Conservation (phyloP, 2,888 invertebrate genomes). For the Parochlus steinenii region DNA sequence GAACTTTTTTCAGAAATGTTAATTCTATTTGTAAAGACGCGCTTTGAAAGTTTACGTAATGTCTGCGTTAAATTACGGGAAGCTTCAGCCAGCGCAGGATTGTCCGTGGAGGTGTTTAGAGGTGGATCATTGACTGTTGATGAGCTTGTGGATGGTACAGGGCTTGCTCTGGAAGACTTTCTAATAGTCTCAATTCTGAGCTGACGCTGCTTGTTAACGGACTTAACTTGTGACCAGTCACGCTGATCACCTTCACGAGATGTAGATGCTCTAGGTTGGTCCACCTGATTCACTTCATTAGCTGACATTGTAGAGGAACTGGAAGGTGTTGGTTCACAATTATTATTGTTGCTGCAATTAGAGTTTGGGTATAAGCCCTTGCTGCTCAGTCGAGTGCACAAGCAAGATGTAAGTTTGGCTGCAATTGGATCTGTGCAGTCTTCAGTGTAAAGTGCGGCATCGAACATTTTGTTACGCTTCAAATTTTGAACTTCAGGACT, state of each 20-base stretch:
- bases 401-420: slow-evolving; percentile 31
- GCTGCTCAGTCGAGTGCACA: slow-evolving; percentile 26
- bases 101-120: slow-evolving; percentile 34
- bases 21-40: slow-evolving; percentile 60
- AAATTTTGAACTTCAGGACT: slow-evolving; percentile 25
- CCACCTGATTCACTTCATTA: slow-evolving; percentile 5
- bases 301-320: too few species aligned
- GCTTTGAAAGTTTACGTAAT: slow-evolving; percentile 73
- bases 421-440: slow-evolving; percentile 29
- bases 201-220: slow-evolving; percentile 16
- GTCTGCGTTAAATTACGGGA: slow-evolving; percentile 85
- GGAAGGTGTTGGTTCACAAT: slow-evolving; percentile 22
- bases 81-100: slow-evolving; percentile 70
- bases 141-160: not conserved
- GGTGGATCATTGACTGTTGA: slow-evolving; percentile 26
- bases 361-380: slow-evolving; percentile 16
- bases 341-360: slow-evolving; percentile 10
- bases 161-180: not conserved
- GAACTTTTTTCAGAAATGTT: slow-evolving; percentile 33
- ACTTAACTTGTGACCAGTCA: slow-evolving; percentile 23
- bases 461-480: slow-evolving; percentile 6
- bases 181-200: slow-evolving; percentile 14
- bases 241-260: slow-evolving; percentile 17
- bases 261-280: not conserved
- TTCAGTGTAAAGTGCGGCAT: slow-evolving; percentile 4